A percentile compares a stretch with the other conserved stretches of the same genome.
These are phyloP conservation scores for Dromas ardeola DNA, from an alignment of 2,113 vertebrate genomes.

Conservation along the genomic window DNA sequence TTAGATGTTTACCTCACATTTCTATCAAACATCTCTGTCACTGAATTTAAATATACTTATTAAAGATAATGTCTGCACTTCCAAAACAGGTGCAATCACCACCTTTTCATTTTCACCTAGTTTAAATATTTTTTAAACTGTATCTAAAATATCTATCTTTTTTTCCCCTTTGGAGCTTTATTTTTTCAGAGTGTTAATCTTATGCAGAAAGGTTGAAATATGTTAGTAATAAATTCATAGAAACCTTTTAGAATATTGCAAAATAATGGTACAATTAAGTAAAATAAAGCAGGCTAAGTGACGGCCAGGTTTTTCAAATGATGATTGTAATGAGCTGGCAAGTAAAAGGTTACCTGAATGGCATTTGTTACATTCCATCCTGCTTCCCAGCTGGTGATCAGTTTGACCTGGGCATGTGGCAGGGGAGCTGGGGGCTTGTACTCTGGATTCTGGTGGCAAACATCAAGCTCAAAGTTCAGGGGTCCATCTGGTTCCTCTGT, in stretches of 20 bases:
- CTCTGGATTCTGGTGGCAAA: slow-evolving; percentile 5
- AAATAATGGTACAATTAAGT: not conserved
- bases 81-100: not conserved
- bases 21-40: not conserved
- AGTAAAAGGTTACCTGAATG: slow-evolving; percentile 73
- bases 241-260: not conserved
- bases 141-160: not conserved
- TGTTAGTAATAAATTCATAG: not conserved
- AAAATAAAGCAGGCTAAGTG: not conserved
- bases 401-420: not conserved
- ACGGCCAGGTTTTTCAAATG: not conserved
- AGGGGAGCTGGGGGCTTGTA: not conserved
- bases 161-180: not conserved
- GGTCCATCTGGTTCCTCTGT: not conserved
- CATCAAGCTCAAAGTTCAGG: not conserved
- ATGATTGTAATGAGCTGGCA: not conserved
- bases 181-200: slow-evolving; percentile 12
- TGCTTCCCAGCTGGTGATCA: slow-evolving; percentile 82
- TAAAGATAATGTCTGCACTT: slow-evolving; percentile 27
- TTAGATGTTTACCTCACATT: slow-evolving; percentile 19
- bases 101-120: not conserved
- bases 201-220: slow-evolving; percentile 22
- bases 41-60: slow-evolving; percentile 7
- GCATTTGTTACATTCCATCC: slow-evolving; percentile 83
- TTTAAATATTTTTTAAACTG: slow-evolving; percentile 11